A percentile compares a stretch with the other conserved stretches of the same genome.
These are phyloP conservation scores for Mirza zaza DNA, from an alignment of 2,113 vertebrate species.

Conservation along the genomic window DNA sequence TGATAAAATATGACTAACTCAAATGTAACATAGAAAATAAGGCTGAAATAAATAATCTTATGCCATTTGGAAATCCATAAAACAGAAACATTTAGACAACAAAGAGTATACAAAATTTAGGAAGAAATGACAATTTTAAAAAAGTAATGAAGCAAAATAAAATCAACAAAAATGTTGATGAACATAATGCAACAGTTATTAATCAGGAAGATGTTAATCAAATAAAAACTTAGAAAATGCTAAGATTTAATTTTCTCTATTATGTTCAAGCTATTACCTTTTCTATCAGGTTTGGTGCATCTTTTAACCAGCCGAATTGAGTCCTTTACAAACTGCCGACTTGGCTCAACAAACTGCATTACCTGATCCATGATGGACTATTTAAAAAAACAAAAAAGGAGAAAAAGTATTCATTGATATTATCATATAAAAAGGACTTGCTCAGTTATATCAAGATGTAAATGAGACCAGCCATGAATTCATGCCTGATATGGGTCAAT, in stretches of 20 bases:
- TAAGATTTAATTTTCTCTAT: neutral
- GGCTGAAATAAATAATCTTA: neutral
- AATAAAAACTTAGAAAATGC: neutral
- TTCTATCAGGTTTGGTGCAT: constrained; percentile 98
- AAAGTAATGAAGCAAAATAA: neutral
- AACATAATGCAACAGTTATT: neutral
- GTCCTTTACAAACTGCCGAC: constrained; percentile 98
- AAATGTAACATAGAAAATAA: neutral
- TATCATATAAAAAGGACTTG: neutral
- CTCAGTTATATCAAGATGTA: neutral
- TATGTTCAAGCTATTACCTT: constrained; percentile 86
- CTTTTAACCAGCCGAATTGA: constrained; percentile 98
- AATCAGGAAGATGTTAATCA: neutral
- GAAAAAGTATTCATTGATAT: neutral
- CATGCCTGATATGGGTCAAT: neutral
- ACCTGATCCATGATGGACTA: constrained; percentile 94
- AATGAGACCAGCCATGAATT: neutral
- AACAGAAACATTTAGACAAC: neutral
- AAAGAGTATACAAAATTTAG: neutral
- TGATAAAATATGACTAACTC: neutral
- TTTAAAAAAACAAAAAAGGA: neutral
- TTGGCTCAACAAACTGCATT: constrained; percentile 98
- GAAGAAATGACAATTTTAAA: neutral
- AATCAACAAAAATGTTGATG: neutral
- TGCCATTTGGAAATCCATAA: neutral